These are phyloP conservation scores for Achroia grisella DNA, from an alignment of 1,140 invertebrate species.

Conservation along the genomic window DNA sequence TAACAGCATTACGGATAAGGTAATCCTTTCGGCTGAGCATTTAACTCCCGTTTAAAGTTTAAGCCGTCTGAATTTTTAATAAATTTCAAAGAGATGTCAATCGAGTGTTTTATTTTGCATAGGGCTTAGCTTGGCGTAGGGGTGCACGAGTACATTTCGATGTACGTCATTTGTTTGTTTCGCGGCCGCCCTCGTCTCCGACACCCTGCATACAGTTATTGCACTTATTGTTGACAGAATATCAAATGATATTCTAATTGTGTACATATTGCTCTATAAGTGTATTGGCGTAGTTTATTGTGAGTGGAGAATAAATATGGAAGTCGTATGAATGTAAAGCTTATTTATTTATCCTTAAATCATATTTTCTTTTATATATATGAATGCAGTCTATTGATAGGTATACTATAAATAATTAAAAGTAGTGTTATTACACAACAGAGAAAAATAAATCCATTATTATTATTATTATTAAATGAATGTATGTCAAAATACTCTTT, in stretches of 20 bases:
- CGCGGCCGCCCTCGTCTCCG: constrained; percentile 16
- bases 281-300: constrained; percentile 1
- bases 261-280: constrained; percentile 33
- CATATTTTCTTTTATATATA: no score
- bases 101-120: constrained; percentile 72
- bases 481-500: no score
- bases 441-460: no score
- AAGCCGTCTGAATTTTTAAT: constrained; percentile 70
- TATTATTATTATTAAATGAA: no score
- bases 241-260: constrained; percentile 65
- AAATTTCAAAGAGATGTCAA: constrained; percentile 73
- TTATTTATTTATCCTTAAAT: no score
- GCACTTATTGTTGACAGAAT: constrained; percentile 67
- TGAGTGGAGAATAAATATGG: constrained; percentile 2
- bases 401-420: no score
- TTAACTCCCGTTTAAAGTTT: constrained; percentile 68
- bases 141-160: constrained; percentile 72
- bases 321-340: neutral
- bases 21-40: constrained; percentile 67
- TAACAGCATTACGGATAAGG: constrained; percentile 15
- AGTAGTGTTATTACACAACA: no score
- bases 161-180: constrained; percentile 72
- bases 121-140: constrained; percentile 50
- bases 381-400: no score
- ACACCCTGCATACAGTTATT: constrained; percentile 33